These are phyloP conservation scores for Drosophila macrospina DNA, from an alignment of 2,888 invertebrate species.

Conservation along the genomic window DNA sequence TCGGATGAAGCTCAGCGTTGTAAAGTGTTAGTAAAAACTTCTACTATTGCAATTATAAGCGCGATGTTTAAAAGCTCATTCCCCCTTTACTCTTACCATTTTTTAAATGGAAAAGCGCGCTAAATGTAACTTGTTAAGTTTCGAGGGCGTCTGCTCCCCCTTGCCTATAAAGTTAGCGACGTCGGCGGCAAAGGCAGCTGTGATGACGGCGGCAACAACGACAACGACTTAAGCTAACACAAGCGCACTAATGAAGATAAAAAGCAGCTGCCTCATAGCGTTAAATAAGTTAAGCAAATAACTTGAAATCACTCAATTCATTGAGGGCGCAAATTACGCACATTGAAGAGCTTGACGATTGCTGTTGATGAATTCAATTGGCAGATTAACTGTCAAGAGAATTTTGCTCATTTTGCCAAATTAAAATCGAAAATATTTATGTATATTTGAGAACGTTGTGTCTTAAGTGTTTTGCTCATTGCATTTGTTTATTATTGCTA, in stretches of 20 bases:
- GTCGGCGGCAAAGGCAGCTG: background rate
- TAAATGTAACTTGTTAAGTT: constrained; percentile 30
- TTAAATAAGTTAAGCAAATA: constrained; percentile 63
- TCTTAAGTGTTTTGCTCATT: constrained; percentile 17
- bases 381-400: constrained; percentile 22
- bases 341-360: constrained; percentile 47
- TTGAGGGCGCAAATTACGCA: constrained; percentile 61
- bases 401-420: constrained; percentile 22
- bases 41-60: background rate
- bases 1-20: no score
- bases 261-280: constrained; percentile 29
- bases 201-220: background rate
- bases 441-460: constrained; percentile 10
- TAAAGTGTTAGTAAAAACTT: background rate
- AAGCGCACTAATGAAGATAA: constrained; percentile 68
- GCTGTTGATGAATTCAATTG: constrained; percentile 70
- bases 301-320: constrained; percentile 48
- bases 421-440: constrained; percentile 31
- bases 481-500: constrained; percentile 33
- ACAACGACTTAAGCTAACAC: constrained; percentile 33
- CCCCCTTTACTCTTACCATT: background rate
- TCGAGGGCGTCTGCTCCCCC: background rate
- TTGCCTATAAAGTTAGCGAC: constrained; percentile 2
- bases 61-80: constrained; percentile 21
- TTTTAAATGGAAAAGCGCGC: constrained; percentile 14